Evolutionary conservation across 1,140 invertebrate genomes (phyloP), one percentile per base, ranked within the genome.

Genomic region (Caenorhabditis tropicalis): DNA sequence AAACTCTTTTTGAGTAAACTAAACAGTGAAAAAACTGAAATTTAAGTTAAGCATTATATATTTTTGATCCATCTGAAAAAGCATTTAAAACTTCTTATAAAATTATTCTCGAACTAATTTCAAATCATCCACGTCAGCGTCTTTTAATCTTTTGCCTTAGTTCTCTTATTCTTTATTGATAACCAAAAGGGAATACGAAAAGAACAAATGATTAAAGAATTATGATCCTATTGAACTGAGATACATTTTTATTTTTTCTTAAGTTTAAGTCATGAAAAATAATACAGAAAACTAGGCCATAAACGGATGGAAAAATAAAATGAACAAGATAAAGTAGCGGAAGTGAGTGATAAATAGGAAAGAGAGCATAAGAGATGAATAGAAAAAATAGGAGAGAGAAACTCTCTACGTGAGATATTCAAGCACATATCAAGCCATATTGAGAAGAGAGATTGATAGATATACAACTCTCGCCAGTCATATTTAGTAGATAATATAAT

Each of bases 361-460:
- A 65, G 58, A 36, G 58, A 74, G 27, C 2, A 0, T 36, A 12
- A 24, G 65, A 43, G 15, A 43, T 43, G 33, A 24, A 21, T 46
- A 24, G 2, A 9, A 19, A 27, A 36, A 36, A 43, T n/a, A 43
- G 27, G 10, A 43, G 65, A 43, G 36, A 74, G 33, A 39, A 16
- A 74, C 65, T 43, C 65, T 36, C 48, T 36, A 65, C 58, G 58
- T 65, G 36, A 74, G 29, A 43, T 43, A 74, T 74, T 46, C 36
- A 33, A 36, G 10, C n/a, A 36, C 31, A 65, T 9, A 74, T 46
- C 65, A 74, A 74, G 65, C 65, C 65, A 43, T 74, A 74, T 46
- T 4, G 58, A 33, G 19, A 46, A 43, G 33, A 46, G n/a, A 33
- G 29, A 36, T 36, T 9, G 60, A 39, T n/a, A 39, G 33, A 58